Conservation (phyloP, 2,797 vertebrate species). For the Cynodonichthys magdalenae region DNA sequence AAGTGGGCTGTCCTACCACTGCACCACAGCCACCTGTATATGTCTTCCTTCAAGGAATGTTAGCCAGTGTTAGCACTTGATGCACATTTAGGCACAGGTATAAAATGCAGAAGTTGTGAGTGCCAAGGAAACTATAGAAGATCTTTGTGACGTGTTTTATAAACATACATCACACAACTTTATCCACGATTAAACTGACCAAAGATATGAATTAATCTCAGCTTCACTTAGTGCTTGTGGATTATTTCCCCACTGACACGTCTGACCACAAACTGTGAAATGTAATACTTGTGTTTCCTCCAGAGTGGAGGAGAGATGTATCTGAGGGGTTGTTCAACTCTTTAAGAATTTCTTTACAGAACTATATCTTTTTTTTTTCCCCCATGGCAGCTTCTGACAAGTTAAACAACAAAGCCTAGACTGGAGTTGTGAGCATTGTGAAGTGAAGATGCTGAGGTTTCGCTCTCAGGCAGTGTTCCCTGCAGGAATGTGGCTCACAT, state of each 20-base stretch:
- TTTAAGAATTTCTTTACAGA: conserved; percentile 35
- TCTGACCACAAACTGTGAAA: conserved; percentile 21
- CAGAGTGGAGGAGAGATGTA: conserved; percentile 18
- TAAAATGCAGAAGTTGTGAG: too few relatives aligned
- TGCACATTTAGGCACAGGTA: too few relatives aligned
- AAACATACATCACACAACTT: too few relatives aligned
- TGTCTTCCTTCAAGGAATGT: too few relatives aligned
- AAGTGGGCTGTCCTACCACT: too few relatives aligned
- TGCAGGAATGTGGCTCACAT: conserved; percentile 28
- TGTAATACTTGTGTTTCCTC: conserved; percentile 38
- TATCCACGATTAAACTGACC: too few relatives aligned
- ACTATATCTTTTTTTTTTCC: conserved; percentile 5
- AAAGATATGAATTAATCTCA: background rate
- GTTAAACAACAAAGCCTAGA: background rate
- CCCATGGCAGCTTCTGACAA: conserved; percentile 15
- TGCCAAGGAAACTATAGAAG: too few relatives aligned
- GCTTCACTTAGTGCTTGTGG: background rate
- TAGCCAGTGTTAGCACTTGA: too few relatives aligned
- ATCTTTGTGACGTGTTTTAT: too few relatives aligned
- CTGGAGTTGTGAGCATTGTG: background rate
- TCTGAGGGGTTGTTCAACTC: conserved; percentile 20
- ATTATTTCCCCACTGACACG: conserved; percentile 1
- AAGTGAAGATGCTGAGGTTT: background rate
- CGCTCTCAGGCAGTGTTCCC: conserved; percentile 1
- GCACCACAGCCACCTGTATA: too few relatives aligned